phyloP scores from a whole-genome alignment of 2,113 vertebrate genomes.

The Falcunculus frontatus region DNA sequence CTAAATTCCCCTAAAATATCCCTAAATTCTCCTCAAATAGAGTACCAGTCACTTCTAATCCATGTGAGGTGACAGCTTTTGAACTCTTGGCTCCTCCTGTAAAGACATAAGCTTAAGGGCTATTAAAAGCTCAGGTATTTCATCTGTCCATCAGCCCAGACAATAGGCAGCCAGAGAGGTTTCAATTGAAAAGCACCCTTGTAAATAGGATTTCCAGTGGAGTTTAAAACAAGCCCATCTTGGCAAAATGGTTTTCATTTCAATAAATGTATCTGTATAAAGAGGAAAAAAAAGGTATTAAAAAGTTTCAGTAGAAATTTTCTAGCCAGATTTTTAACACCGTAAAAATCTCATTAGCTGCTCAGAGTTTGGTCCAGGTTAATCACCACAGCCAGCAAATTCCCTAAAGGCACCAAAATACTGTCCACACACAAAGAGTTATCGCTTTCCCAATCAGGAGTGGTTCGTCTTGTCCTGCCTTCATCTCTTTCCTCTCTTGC shows the following conservation, averaged over 20 bases:
- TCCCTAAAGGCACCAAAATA: not conserved
- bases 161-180: not conserved
- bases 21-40: not conserved
- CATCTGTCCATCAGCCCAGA: not conserved
- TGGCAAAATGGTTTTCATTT: not conserved
- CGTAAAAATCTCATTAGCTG: not conserved
- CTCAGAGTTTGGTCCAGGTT: not conserved
- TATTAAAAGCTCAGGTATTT: not conserved
- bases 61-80: not conserved
- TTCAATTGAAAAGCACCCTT: not conserved
- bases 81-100: not conserved
- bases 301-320: not conserved
- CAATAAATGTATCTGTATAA: not conserved
- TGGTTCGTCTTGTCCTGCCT: not conserved
- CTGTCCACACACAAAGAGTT: not conserved
- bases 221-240: not conserved
- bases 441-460: not conserved
- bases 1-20: not conserved
- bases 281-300: not conserved
- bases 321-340: not conserved
- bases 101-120: not conserved
- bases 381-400: not conserved
- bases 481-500: not conserved
- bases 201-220: not conserved
- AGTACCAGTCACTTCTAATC: not conserved